A percentile compares a stretch with the other conserved stretches of the same genome.
These are phyloP conservation scores for Crossaster papposus DNA, from an alignment of 53 echinoderm and acorn worm genomes.

Conservation along the genomic window DNA sequence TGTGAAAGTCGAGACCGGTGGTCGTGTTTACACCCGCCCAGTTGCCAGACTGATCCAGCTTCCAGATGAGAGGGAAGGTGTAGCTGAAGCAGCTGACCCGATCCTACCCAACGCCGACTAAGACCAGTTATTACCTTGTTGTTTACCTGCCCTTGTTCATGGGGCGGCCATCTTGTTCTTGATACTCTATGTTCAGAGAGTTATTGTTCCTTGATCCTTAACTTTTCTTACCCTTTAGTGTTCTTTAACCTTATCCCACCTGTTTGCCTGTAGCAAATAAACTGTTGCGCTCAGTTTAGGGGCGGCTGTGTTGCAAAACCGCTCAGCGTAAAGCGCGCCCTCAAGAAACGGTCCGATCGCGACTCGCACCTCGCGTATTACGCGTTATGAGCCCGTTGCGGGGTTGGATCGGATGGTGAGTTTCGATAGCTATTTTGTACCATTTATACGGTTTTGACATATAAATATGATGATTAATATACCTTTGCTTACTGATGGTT, in stretches of 20 bases:
- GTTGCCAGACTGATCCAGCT: slow-evolving; percentile 21
- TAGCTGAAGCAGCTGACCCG: not conserved
- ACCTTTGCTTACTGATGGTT: too few species aligned
- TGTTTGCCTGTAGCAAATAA: not conserved
- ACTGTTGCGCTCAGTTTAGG: slow-evolving; percentile 7
- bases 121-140: not conserved
- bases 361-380: too few species aligned
- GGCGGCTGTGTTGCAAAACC: not conserved
- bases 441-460: too few species aligned
- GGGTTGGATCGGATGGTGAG: too few species aligned
- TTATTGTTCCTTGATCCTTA: not conserved
- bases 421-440: too few species aligned
- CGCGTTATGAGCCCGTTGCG: too few species aligned
- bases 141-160: not conserved
- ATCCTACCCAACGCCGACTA: not conserved
- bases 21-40: slow-evolving; percentile 19
- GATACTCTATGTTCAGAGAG: not conserved
- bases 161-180: slow-evolving; percentile 12
- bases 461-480: too few species aligned
- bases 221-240: not conserved
- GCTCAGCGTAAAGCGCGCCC: too few species aligned
- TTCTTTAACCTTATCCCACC: not conserved
- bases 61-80: not conserved
- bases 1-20: not conserved
- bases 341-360: too few species aligned